These are phyloP conservation scores for Silurus asotus DNA, from an alignment of 2,113 vertebrate species.

Conservation along the genomic window DNA sequence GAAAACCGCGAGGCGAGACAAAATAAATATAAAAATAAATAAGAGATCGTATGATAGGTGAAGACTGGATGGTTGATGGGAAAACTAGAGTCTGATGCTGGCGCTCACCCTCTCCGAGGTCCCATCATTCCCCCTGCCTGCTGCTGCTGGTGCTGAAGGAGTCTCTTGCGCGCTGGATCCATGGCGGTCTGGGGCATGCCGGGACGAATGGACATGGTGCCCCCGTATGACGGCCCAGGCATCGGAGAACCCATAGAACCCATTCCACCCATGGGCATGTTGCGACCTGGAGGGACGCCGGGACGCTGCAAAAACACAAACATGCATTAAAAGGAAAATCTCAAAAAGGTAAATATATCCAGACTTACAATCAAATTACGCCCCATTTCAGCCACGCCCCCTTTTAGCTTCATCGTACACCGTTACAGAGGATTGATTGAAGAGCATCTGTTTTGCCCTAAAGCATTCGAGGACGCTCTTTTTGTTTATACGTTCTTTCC, in stretches of 20 bases:
- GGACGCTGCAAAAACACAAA: constrained; percentile 72
- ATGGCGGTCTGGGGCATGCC: constrained; percentile 85
- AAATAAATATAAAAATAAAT: no score
- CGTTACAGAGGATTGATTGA: no score
- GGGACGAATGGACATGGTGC: constrained; percentile 80
- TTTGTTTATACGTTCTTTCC: no score
- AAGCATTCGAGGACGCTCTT: no score
- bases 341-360: no score
- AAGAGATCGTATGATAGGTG: not conserved
- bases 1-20: constrained; percentile 37
- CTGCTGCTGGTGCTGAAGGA: constrained; percentile 82
- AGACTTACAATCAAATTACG: no score
- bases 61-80: not conserved
- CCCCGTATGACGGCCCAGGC: constrained; percentile 80
- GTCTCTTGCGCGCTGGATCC: constrained; percentile 89
- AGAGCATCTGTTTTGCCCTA: no score
- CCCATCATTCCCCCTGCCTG: constrained; percentile 77
- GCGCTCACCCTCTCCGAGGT: constrained; percentile 85
- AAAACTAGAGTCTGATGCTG: not conserved
- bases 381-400: no score
- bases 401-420: no score
- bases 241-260: constrained; percentile 80
- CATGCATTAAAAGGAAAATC: no score
- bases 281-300: constrained; percentile 79
- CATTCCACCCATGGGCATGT: constrained; percentile 82